phyloP scores from a whole-genome alignment of 2,797 vertebrate genomes.

The Megalops cyprinoides region DNA sequence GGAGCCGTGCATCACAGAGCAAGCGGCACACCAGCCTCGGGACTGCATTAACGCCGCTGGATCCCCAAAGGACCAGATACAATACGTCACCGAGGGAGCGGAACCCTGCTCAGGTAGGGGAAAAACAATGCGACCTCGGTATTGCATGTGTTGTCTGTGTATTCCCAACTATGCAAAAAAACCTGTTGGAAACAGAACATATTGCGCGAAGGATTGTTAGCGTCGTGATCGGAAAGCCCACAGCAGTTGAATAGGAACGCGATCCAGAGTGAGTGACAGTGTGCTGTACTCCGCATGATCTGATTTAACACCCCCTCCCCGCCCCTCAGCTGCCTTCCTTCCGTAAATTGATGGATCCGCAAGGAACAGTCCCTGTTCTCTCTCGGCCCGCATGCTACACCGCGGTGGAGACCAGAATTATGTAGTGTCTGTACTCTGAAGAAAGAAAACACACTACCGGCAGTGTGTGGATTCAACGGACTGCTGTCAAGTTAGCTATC shows the following conservation, averaged over 20 bases:
- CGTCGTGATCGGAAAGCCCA: not conserved
- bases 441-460: not conserved
- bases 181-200: constrained; percentile 19
- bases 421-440: not conserved
- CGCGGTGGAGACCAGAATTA: not conserved
- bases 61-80: constrained; percentile 25
- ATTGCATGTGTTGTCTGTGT: not conserved
- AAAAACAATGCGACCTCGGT: not conserved
- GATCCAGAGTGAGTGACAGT: not conserved
- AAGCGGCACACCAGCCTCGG: constrained; percentile 10
- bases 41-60: constrained; percentile 24
- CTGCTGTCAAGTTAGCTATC: not conserved
- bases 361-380: constrained; percentile 10
- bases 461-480: not conserved
- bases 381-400: not conserved
- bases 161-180: not conserved
- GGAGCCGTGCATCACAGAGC: constrained; percentile 30
- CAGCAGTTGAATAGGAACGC: not conserved
- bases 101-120: constrained; percentile 31
- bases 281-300: not conserved
- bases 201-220: not conserved
- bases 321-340: not conserved
- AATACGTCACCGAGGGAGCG: constrained; percentile 35
- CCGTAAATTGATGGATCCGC: not conserved
- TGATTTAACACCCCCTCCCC: not conserved